Conservation (phyloP, 2,113 vertebrate species). For the Hipposideros armiger region DNA sequence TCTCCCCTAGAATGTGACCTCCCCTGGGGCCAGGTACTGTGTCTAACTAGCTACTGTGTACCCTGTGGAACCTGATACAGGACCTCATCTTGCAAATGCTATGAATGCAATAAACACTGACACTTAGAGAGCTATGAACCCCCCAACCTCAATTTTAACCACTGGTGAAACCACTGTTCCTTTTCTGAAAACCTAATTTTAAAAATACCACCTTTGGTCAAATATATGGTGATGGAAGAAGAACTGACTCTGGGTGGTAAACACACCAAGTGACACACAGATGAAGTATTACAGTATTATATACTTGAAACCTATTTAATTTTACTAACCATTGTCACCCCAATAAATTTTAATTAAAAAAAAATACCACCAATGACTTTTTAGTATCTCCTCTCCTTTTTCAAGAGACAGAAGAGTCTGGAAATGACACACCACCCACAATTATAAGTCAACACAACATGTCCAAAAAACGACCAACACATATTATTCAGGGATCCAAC, state of each 20-base stretch:
- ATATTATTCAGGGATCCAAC: background rate
- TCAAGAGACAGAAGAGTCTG: background rate
- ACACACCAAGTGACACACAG: no score
- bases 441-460: background rate
- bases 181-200: background rate
- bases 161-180: background rate
- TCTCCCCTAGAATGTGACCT: no score
- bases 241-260: no score
- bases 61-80: background rate
- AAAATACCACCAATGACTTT: background rate
- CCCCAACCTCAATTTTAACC: background rate
- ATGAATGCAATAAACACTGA: background rate
- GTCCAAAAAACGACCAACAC: background rate
- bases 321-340: no score
- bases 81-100: background rate
- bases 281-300: no score
- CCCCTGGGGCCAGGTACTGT: background rate
- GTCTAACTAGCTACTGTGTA: background rate
- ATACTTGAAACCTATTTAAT: no score
- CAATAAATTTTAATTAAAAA: no score
- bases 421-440: background rate
- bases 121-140: no score
- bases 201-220: background rate
- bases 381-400: background rate
- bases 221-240: no score